Evolutionary conservation across 2,888 invertebrate genomes (phyloP).

Genomic region (Macrophya alboannulata): DNA sequence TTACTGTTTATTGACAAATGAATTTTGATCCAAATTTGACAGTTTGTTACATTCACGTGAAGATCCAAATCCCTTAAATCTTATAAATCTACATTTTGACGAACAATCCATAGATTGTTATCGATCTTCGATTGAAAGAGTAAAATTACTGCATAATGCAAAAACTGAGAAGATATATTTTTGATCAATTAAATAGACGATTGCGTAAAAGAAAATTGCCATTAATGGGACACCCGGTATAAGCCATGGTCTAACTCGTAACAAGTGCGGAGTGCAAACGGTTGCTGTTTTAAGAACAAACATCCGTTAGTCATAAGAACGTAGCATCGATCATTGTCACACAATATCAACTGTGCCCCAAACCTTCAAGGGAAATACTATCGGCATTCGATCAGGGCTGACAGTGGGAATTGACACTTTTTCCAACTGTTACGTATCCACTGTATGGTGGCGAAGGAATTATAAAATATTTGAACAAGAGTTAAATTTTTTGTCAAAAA

Average conservation of each 20-base stretch:
- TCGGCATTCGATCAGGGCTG: slow-evolving; percentile 37
- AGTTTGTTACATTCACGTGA: neutral
- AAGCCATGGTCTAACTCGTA: neutral
- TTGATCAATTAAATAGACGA: neutral
- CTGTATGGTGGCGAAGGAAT: neutral
- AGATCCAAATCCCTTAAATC: neutral
- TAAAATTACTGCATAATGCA: neutral
- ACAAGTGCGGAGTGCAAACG: slow-evolving; percentile 24
- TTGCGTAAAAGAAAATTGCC: neutral
- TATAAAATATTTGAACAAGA: neutral
- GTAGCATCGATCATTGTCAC: slow-evolving; percentile 33
- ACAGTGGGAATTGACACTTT: slow-evolving; percentile 13
- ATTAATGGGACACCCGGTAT: neutral
- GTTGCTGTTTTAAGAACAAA: slow-evolving; percentile 13
- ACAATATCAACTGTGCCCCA: slow-evolving; percentile 20
- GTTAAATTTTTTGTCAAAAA: neutral
- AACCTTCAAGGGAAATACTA: slow-evolving; percentile 21
- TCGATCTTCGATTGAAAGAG: neutral
- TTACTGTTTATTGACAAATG: neutral
- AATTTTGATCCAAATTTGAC: neutral
- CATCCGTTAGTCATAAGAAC: slow-evolving; percentile 1
- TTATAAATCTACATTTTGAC: neutral
- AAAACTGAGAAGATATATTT: neutral
- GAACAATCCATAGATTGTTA: neutral
- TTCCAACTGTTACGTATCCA: neutral